Evolutionary conservation across 2,888 invertebrate species (phyloP), one percentile per base, ranked within the genome.

Genomic region (Oeneis ivallda): DNA sequence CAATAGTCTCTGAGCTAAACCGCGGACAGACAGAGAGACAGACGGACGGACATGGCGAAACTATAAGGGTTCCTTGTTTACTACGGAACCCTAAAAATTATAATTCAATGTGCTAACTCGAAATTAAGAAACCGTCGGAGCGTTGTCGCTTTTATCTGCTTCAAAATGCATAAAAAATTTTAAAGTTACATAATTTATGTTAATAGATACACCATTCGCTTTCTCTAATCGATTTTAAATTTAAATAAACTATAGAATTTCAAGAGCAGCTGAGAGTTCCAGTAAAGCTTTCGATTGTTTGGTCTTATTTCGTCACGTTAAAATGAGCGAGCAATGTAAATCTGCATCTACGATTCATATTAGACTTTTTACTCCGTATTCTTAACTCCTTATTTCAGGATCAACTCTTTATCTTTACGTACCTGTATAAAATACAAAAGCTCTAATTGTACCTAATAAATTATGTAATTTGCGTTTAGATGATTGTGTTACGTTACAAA

Each of bases 201-300:
- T 34, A 47, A 56, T 56, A 41, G 19, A 56, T 56, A 47, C 58
- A 58, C 6, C 58, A 34, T 41, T 56, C 58, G 47, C 58, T 58
- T 58, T 58, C 58, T 58, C 58, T 47, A 47, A 58, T 58, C 34
- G 58, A 47, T 58, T 58, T 45, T 34, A 45, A 47, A 34, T 45
- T 45, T n/a, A 45, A 45, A 54, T 8, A 34, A 47, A 56, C 19
- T 41, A 39, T 56, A 56, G 7, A 11, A 41, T 41, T 56, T 56
- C 56, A 56, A 56, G 56, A 56, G 39, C 56, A 56, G 41, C 13
- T 19, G 52, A 34, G 32, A 34, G 32, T 50, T 50, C 10, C 1
- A 49, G 49, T 13, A n/a, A 43, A 19, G 49, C 11, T 19, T 26
- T 37, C 37, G 37, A 15, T 45, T 7, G 7, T 45, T 45, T 45